A percentile compares a stretch with the other conserved stretches of the same genome.
phyloP scores from a whole-genome alignment of 1,140 invertebrate species.

The Microplitis demolitor region DNA sequence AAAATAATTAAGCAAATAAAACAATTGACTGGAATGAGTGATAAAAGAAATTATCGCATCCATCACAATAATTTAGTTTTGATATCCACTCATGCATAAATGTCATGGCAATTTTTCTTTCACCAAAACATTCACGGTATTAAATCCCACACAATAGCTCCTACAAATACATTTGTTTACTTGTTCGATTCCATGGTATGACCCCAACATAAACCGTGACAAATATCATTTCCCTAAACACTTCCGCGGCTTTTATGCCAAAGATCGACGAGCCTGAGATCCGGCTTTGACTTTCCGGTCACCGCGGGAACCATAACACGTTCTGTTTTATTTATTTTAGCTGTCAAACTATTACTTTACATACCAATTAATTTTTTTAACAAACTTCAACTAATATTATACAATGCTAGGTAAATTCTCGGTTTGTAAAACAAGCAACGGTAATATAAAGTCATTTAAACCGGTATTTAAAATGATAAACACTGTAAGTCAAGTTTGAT shows the following conservation, averaged over 20 bases:
- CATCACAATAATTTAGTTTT: background rate
- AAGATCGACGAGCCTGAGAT: constrained; percentile 50
- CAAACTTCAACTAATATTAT: too few species aligned
- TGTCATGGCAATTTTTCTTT: constrained; percentile 32
- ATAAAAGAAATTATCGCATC: background rate
- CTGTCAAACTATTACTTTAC: too few species aligned
- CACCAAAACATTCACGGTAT: constrained; percentile 6
- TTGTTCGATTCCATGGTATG: constrained; percentile 31
- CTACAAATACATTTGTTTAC: background rate
- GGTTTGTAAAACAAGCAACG: background rate
- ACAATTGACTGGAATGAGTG: background rate
- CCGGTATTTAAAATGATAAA: background rate
- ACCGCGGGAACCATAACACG: constrained; percentile 10
- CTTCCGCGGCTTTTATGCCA: constrained; percentile 56
- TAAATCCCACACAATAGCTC: constrained; percentile 16
- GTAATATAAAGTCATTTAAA: background rate
- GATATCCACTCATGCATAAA: constrained; percentile 27
- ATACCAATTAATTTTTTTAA: too few species aligned
- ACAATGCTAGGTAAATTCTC: too few species aligned
- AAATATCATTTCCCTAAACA: constrained; percentile 54
- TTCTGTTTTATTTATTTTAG: too few species aligned
- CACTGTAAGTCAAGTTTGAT: constrained; percentile 23
- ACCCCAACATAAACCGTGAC: constrained; percentile 45
- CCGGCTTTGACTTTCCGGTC: constrained; percentile 37
- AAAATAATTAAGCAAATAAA: background rate